These are phyloP conservation scores for Hippoglossus stenolepis DNA, from an alignment of 2,113 vertebrate species.

Conservation along the genomic window DNA sequence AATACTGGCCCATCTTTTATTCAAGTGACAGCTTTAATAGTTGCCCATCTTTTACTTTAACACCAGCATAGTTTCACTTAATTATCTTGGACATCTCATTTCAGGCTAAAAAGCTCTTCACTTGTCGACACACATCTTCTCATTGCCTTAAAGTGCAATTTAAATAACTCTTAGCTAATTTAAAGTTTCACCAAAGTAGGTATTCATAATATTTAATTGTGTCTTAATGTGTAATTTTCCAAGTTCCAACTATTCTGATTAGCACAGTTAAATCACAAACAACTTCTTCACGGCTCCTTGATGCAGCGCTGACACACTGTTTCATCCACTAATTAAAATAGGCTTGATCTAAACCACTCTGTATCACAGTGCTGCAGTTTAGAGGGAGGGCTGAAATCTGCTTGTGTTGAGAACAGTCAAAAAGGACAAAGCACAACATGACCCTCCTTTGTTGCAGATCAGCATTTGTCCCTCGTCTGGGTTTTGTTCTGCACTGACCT, in stretches of 20 bases:
- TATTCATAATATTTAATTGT: conserved; percentile 55
- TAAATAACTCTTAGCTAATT: conserved; percentile 47
- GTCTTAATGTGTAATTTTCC: conserved; percentile 66
- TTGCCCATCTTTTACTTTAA: neutral
- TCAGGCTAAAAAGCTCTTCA: neutral
- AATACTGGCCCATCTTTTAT: conserved; percentile 11
- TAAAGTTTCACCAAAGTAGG: conserved; percentile 48
- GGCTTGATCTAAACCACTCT: conserved; percentile 3
- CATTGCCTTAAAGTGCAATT: neutral
- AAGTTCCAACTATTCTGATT: conserved; percentile 60
- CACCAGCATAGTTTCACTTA: conserved; percentile 4
- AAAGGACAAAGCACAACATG: conserved; percentile 6
- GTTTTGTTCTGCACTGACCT: conserved; percentile 13
- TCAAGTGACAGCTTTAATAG: conserved; percentile 19
- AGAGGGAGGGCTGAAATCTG: conserved; percentile 4
- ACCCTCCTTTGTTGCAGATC: conserved; percentile 20
- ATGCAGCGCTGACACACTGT: neutral
- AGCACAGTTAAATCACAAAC: conserved; percentile 54
- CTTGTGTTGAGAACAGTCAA: conserved; percentile 7
- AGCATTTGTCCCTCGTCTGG: conserved; percentile 13
- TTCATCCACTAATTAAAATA: conserved; percentile 38
- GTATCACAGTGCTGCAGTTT: conserved; percentile 14
- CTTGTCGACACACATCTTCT: neutral
- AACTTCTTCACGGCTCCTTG: conserved; percentile 13
- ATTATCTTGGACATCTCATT: neutral